Evolutionary conservation across 1,140 invertebrate species (phyloP).

Genomic region (Panagrolaimus sp.): DNA sequence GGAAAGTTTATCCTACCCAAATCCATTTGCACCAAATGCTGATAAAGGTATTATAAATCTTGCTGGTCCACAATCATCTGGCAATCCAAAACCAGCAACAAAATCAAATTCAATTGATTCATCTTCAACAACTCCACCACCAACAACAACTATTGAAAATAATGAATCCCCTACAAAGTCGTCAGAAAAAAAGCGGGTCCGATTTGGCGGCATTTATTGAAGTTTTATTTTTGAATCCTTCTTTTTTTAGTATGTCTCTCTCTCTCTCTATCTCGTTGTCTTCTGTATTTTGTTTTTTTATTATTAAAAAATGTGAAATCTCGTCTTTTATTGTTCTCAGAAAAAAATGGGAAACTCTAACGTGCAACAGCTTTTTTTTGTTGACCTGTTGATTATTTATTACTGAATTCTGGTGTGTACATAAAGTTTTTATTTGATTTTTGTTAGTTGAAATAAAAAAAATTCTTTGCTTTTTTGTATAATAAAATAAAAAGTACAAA

Average conservation of each 20-base stretch:
- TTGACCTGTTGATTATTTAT: too few relatives aligned
- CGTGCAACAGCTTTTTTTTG: too few relatives aligned
- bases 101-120: not conserved
- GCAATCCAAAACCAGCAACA: not conserved
- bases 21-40: conserved; percentile 27
- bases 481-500: not conserved
- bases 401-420: too few relatives aligned
- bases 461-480: not conserved
- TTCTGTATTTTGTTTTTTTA: too few relatives aligned
- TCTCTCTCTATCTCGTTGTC: too few relatives aligned
- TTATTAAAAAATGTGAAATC: too few relatives aligned
- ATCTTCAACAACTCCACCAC: not conserved
- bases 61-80: conserved; percentile 21
- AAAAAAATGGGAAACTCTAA: too few relatives aligned
- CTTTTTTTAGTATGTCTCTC: too few relatives aligned
- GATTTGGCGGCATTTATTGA: conserved; percentile 24
- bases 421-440: too few relatives aligned
- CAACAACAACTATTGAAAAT: not conserved
- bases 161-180: conserved; percentile 15
- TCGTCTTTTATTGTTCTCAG: too few relatives aligned
- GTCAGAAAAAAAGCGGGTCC: conserved; percentile 36
- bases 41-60: conserved; percentile 22
- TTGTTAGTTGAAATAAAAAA: not conserved
- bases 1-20: conserved; percentile 43
- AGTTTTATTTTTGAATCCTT: too few relatives aligned